Conservation (phyloP, 2,113 vertebrate species). For the Prietella phreatophila region DNA sequence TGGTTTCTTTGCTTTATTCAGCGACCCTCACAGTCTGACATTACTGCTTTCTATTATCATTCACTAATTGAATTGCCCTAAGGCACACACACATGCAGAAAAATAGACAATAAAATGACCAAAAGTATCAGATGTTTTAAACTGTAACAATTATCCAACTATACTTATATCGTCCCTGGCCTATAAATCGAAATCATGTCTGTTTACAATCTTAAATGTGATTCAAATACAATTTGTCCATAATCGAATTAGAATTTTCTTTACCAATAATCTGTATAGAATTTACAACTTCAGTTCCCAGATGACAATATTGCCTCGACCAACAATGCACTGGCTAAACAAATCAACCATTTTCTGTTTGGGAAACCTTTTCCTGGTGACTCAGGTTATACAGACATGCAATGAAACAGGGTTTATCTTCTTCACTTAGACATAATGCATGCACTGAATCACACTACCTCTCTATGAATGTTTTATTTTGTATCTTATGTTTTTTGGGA, state of each 20-base stretch:
- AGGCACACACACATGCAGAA: background rate
- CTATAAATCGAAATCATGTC: background rate
- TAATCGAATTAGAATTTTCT: background rate
- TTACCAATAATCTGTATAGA: background rate
- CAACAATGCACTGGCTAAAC: background rate
- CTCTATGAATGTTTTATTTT: background rate
- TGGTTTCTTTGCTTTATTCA: background rate
- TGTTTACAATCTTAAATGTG: background rate
- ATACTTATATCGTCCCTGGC: background rate
- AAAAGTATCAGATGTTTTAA: background rate
- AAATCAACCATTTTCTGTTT: background rate
- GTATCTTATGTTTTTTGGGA: no score
- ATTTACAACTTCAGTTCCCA: background rate
- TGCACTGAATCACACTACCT: background rate
- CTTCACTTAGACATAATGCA: background rate
- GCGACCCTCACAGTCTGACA: background rate
- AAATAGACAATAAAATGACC: background rate
- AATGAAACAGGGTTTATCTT: background rate
- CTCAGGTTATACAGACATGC: background rate
- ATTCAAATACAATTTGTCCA: background rate
- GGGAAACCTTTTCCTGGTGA: background rate
- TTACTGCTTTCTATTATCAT: conserved; percentile 21
- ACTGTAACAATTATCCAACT: background rate
- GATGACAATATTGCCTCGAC: background rate
- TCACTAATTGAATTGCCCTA: conserved; percentile 25